phyloP scores from a whole-genome alignment of 2,888 invertebrate species.

The Laothoe populi region DNA sequence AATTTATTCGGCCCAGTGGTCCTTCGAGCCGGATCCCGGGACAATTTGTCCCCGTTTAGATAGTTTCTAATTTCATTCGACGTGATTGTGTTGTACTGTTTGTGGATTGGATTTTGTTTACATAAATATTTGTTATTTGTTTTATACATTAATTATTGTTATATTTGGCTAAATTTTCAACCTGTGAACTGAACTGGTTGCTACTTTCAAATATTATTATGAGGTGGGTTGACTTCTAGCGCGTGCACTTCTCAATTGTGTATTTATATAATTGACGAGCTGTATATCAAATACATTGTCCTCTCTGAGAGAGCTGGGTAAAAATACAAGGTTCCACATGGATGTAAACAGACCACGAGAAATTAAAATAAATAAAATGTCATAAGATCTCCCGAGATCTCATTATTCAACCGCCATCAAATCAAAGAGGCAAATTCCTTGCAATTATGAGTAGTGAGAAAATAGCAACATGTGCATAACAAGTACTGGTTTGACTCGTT shows the following conservation, averaged over 20 bases:
- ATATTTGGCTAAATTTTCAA: not conserved
- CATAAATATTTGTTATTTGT: not conserved
- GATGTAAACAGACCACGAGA: no score
- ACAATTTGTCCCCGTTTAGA: constrained; percentile 70
- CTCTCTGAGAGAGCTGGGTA: no score
- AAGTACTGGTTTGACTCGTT: not conserved
- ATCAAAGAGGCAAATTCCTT: not conserved
- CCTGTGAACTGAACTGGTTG: not conserved
- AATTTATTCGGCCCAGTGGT: constrained; percentile 58
- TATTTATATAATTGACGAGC: no score
- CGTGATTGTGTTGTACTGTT: constrained; percentile 14
- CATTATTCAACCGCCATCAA: no score
- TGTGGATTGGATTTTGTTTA: constrained; percentile 16
- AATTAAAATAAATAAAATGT: no score
- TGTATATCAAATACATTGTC: no score
- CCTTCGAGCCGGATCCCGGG: constrained; percentile 52
- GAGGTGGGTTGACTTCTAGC: no score
- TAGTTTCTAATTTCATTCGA: constrained; percentile 77
- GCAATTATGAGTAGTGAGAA: not conserved
- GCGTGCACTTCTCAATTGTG: no score
- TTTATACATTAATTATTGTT: not conserved
- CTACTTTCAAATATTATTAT: no score
- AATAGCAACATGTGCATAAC: not conserved
- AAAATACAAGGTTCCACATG: no score
- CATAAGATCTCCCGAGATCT: no score